A percentile compares a stretch with the other conserved stretches of the same genome.
phyloP scores from a whole-genome alignment of 2,113 vertebrate genomes.

The Mus spicilegus region DNA sequence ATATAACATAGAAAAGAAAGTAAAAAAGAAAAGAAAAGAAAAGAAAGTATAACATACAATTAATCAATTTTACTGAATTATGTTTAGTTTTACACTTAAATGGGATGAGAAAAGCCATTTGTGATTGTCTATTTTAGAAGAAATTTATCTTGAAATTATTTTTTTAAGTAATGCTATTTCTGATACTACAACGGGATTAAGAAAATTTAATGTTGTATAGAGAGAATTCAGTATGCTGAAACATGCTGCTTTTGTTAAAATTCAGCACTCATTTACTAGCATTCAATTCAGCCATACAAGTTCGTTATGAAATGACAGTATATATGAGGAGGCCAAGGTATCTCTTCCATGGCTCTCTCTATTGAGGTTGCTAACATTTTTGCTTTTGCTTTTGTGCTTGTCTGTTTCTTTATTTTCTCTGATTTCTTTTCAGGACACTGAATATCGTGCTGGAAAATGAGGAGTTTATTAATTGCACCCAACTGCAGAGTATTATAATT shows the following conservation, averaged over 20 bases:
- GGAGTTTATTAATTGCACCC: slow-evolving; percentile 9
- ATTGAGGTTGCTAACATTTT: too few relatives aligned
- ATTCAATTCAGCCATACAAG: slow-evolving; percentile 69
- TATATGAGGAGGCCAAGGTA: slow-evolving; percentile 70
- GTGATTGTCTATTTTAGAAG: not conserved
- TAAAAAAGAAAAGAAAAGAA: too few relatives aligned
- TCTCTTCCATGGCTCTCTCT: slow-evolving; percentile 6
- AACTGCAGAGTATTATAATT: slow-evolving; percentile 55
- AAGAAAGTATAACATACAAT: not conserved
- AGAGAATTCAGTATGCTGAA: slow-evolving; percentile 52
- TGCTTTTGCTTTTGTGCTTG: too few relatives aligned
- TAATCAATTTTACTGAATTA: not conserved
- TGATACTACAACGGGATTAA: slow-evolving; percentile 15
- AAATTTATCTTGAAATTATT: not conserved
- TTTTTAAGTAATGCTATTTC: slow-evolving; percentile 59
- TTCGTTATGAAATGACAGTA: slow-evolving; percentile 71
- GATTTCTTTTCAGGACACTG: slow-evolving; percentile 60
- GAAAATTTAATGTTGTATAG: slow-evolving; percentile 2
- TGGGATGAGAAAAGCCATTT: not conserved
- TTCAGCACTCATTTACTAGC: slow-evolving; percentile 68
- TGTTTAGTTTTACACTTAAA: not conserved
- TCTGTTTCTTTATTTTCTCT: not conserved
- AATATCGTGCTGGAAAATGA: slow-evolving; percentile 67
- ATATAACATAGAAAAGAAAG: not conserved
- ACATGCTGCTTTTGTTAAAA: slow-evolving; percentile 73